Percentiles rank a stretch among this genome's conserved stretches.
Conservation (phyloP, 2,888 invertebrate genomes). For the Coelogynopora nodosa region DNA sequence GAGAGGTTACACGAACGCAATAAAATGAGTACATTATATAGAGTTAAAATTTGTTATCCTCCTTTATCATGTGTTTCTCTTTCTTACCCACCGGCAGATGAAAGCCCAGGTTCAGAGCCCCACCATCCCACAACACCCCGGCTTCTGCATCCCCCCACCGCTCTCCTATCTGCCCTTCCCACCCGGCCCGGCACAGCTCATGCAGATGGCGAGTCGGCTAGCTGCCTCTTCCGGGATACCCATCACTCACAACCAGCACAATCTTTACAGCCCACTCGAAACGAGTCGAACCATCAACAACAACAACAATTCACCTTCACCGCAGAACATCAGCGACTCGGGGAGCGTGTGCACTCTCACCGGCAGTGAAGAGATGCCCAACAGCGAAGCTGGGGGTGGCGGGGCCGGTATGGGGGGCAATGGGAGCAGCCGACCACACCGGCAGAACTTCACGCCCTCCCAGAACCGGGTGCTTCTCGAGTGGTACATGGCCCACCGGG, state of each 20-base stretch:
- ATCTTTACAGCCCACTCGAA: background rate
- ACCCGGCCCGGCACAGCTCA: background rate
- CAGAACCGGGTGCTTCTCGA: conserved; percentile 42
- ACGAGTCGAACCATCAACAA: background rate
- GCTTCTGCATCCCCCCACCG: background rate
- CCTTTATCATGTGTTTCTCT: too few species aligned
- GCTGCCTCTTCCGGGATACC: background rate
- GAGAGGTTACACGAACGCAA: too few species aligned
- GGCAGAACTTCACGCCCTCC: conserved; percentile 43
- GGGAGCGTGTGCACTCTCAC: conserved; percentile 11
- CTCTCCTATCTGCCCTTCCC: conserved; percentile 17
- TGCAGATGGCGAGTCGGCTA: conserved; percentile 5
- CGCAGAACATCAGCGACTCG: background rate
- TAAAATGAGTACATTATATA: too few species aligned
- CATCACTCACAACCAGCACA: background rate
- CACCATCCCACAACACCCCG: too few species aligned
- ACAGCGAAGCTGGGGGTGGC: background rate
- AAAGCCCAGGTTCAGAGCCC: too few species aligned
- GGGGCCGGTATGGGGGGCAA: background rate
- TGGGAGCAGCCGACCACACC: conserved; percentile 31
- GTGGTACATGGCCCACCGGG: conserved; percentile 41
- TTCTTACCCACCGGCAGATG: too few species aligned
- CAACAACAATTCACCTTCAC: background rate
- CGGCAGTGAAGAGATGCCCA: background rate
- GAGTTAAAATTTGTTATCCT: too few species aligned